Evolutionary conservation across 2,113 vertebrate genomes (phyloP).

Genomic region (Maccullochella peelii): DNA sequence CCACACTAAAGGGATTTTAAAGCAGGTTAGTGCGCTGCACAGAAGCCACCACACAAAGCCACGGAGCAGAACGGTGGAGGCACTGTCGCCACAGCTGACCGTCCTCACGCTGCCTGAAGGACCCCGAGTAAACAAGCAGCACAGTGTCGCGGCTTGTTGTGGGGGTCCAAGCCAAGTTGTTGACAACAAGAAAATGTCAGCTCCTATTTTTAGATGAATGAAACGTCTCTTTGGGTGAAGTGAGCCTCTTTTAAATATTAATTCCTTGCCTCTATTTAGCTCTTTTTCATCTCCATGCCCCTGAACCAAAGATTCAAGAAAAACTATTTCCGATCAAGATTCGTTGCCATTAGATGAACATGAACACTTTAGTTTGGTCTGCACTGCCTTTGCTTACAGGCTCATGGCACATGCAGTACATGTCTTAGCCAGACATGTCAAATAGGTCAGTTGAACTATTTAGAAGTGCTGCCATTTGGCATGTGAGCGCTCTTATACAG

Average conservation of each 20-base stretch:
- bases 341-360: neutral
- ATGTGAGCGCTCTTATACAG: neutral
- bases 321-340: neutral
- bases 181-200: conserved; percentile 64
- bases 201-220: conserved; percentile 61
- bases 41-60: conserved; percentile 49
- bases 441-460: neutral
- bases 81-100: conserved; percentile 44
- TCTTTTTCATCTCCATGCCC: neutral
- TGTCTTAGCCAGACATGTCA: too few relatives aligned
- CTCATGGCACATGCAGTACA: neutral
- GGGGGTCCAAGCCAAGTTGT: conserved; percentile 43
- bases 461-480: neutral
- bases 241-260: conserved; percentile 58
- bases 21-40: conserved; percentile 47
- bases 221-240: conserved; percentile 24
- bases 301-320: conserved; percentile 3
- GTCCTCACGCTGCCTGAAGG: conserved; percentile 47
- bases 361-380: neutral
- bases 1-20: conserved; percentile 58
- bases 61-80: conserved; percentile 49
- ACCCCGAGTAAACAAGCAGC: conserved; percentile 57
- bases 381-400: neutral
- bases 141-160: conserved; percentile 3
- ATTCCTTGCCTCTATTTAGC: conserved; percentile 24